phyloP scores from a whole-genome alignment of 2,888 invertebrate genomes.

The Parochlus steinenii region DNA sequence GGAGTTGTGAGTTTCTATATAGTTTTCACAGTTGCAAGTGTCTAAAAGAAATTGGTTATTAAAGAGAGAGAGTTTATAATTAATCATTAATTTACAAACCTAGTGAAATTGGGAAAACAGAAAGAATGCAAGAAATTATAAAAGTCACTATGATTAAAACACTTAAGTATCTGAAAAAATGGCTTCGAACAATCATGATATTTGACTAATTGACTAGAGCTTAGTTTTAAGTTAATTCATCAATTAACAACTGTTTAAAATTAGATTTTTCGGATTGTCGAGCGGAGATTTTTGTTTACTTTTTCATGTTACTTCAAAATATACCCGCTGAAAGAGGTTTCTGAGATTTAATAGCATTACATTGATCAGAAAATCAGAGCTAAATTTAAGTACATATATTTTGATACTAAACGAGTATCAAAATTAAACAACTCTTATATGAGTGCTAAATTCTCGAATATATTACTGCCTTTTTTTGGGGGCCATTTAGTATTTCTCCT shows the following conservation, averaged over 20 bases:
- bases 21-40: slow-evolving; percentile 14
- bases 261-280: background rate
- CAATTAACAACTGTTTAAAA: background rate
- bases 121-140: slow-evolving; percentile 27
- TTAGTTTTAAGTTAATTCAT: too few relatives aligned
- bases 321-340: background rate
- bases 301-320: background rate
- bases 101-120: slow-evolving; percentile 26
- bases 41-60: slow-evolving; percentile 11
- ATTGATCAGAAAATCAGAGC: too few relatives aligned
- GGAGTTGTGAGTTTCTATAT: slow-evolving; percentile 11
- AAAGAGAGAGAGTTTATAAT: slow-evolving; percentile 2
- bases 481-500: too few relatives aligned
- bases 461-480: too few relatives aligned
- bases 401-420: too few relatives aligned
- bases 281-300: background rate
- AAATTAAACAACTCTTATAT: too few relatives aligned
- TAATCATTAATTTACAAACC: slow-evolving; percentile 21
- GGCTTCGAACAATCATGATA: too few relatives aligned
- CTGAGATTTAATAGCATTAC: too few relatives aligned
- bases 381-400: too few relatives aligned
- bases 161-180: too few relatives aligned
- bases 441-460: too few relatives aligned
- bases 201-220: too few relatives aligned
- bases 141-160: slow-evolving; percentile 30